phyloP scores from a whole-genome alignment of 2,113 vertebrate genomes.

The Nasalis larvatus region DNA sequence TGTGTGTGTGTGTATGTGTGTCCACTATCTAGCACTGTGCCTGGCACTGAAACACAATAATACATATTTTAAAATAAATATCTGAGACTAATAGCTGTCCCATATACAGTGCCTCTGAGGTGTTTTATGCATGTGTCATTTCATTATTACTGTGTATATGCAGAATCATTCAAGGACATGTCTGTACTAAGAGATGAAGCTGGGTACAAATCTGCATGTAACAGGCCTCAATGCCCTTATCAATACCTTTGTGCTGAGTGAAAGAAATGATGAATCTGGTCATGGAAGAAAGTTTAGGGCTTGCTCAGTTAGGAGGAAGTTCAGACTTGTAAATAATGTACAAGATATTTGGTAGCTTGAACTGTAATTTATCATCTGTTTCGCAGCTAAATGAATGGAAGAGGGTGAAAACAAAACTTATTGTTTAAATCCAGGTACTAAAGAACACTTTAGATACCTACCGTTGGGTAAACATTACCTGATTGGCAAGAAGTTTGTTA shows the following conservation, averaged over 20 bases:
- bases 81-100: background rate
- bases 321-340: background rate
- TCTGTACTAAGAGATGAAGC: background rate
- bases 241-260: background rate
- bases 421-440: constrained; percentile 10
- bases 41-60: background rate
- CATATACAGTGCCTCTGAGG: background rate
- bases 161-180: background rate
- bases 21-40: background rate
- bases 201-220: background rate
- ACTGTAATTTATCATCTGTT: background rate
- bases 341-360: background rate
- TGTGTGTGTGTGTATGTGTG: background rate
- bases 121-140: background rate
- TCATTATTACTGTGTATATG: background rate
- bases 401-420: background rate
- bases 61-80: background rate
- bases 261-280: background rate
- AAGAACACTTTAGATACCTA: background rate
- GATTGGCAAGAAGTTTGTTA: background rate
- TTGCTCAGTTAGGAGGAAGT: background rate
- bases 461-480: background rate
- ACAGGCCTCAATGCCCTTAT: background rate
- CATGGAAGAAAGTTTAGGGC: background rate
- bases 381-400: background rate